Percentiles rank a stretch among this genome's conserved stretches.
phyloP scores from a whole-genome alignment of 1,140 invertebrate genomes.

The Drosophila bocki region DNA sequence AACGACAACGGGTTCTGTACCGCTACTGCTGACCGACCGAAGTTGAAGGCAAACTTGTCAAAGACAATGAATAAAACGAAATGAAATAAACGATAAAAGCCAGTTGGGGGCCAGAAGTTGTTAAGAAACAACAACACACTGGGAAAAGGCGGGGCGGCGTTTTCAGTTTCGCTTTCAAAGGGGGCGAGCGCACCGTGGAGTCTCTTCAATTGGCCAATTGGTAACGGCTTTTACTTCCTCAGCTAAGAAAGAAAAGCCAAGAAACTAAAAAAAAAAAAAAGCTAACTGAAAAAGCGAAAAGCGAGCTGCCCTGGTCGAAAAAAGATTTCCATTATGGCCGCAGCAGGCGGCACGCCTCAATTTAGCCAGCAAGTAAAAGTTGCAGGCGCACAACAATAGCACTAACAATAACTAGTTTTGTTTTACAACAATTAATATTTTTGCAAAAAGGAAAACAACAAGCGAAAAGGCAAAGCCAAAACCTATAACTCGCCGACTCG shows the following conservation, averaged over 20 bases:
- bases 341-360: conserved; percentile 71
- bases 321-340: conserved; percentile 70
- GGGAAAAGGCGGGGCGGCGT: conserved; percentile 7
- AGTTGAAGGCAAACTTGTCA: conserved; percentile 82
- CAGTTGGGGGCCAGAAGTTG: conserved; percentile 31
- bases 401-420: conserved; percentile 73
- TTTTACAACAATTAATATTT: conserved; percentile 80
- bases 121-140: conserved; percentile 8
- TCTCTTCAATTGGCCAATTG: conserved; percentile 34
- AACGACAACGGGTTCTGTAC: conserved; percentile 63
- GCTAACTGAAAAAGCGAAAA: conserved; percentile 8
- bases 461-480: conserved; percentile 50
- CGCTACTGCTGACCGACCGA: conserved; percentile 63
- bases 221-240: conserved; percentile 72
- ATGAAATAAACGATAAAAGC: conserved; percentile 38
- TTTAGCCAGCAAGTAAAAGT: conserved; percentile 75
- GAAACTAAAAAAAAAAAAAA: conserved; percentile 3
- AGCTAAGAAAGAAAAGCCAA: conserved; percentile 18
- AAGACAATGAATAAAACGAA: conserved; percentile 71
- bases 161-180: conserved; percentile 45
- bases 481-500: conserved; percentile 43
- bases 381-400: conserved; percentile 61
- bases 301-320: conserved; percentile 24
- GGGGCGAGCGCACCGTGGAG: not conserved
- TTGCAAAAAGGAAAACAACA: conserved; percentile 57